Evolutionary conservation across 2,113 vertebrate genomes (phyloP).

Genomic region (Centropus bengalensis): DNA sequence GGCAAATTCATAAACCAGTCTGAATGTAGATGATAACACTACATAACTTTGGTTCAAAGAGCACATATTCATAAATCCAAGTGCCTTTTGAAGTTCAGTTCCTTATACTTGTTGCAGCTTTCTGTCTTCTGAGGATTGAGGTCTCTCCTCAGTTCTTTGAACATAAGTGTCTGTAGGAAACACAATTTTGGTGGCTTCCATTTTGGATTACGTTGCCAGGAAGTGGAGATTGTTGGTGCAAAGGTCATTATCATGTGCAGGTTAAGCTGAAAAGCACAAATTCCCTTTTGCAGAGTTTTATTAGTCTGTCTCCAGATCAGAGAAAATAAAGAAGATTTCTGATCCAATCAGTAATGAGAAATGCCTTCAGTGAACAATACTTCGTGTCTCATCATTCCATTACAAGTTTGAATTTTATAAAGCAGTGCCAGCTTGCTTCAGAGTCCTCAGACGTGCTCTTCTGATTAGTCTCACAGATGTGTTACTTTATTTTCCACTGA

Average conservation of each 20-base stretch:
- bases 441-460: background rate
- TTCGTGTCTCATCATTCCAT: background rate
- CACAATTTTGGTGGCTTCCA: background rate
- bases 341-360: background rate
- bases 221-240: background rate
- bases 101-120: background rate
- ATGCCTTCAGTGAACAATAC: background rate
- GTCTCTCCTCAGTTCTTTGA: background rate
- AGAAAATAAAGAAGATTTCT: background rate
- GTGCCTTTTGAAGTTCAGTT: constrained; percentile 12
- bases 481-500: background rate
- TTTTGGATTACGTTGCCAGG: background rate
- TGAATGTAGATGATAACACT: background rate
- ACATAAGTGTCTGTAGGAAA: background rate
- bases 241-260: background rate
- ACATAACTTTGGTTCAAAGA: background rate
- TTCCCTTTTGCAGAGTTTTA: background rate
- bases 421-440: background rate
- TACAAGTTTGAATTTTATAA: background rate
- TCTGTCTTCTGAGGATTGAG: background rate
- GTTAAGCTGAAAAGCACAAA: background rate
- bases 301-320: background rate
- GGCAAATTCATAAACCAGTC: constrained; percentile 7
- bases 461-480: background rate
- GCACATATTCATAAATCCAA: background rate